phyloP scores from a whole-genome alignment of 2,113 vertebrate genomes.

The Seriola aureovittata region DNA sequence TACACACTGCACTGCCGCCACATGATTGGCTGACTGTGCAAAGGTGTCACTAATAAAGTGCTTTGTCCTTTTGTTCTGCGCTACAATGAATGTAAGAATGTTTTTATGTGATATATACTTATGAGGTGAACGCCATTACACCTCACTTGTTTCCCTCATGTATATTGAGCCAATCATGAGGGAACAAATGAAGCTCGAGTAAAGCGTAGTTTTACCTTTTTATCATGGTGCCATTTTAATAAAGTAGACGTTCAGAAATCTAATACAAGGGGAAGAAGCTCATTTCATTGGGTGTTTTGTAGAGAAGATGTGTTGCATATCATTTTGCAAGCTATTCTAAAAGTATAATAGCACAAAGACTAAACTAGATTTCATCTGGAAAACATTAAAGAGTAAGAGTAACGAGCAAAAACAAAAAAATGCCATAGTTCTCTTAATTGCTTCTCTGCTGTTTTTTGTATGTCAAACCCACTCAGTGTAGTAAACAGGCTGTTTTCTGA shows the following conservation, averaged over 20 bases:
- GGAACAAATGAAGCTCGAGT: not conserved
- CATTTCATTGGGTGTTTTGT: not conserved
- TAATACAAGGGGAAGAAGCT: not conserved
- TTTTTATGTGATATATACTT: not conserved
- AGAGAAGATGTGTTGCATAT: not conserved
- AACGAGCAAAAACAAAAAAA: conserved; percentile 17
- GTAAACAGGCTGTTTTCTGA: not conserved
- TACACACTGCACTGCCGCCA: no score
- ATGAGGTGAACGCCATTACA: not conserved
- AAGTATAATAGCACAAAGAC: not conserved
- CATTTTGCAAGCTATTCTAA: not conserved
- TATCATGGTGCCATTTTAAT: not conserved
- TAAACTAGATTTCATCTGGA: not conserved
- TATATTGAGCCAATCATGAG: not conserved
- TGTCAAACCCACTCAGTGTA: no score
- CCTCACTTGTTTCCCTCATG: not conserved
- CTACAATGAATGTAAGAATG: not conserved
- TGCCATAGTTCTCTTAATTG: not conserved
- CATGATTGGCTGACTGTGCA: not conserved
- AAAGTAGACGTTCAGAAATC: not conserved
- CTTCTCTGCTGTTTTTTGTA: not conserved
- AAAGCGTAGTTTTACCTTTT: not conserved
- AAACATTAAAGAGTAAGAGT: not conserved
- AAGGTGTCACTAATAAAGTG: not conserved
- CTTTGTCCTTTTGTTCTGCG: not conserved